Evolutionary conservation across 2,888 invertebrate species (phyloP), one percentile per base, ranked within the genome.

Genomic region (Bursaphelenchus okinawaensis): DNA sequence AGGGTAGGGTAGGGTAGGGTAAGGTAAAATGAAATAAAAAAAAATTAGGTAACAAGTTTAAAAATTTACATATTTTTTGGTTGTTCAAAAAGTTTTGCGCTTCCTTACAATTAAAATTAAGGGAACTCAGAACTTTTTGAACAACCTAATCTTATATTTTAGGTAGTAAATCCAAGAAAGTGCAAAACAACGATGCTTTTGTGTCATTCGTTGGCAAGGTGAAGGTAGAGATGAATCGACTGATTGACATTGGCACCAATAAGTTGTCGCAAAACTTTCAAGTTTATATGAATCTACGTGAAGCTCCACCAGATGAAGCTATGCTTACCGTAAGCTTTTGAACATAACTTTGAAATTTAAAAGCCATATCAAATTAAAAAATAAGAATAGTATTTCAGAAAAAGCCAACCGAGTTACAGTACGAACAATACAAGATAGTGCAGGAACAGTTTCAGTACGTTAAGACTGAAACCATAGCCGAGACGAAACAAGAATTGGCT

Each of bases 401-500:
- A 28, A 29, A 29, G 7, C 31, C 7, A 29, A 29, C 29, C 27
- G 58, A 57, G 20, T 19, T 24, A 28, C 22, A 57, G 22, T 27
- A 28, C 20, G 58, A 50, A n/a, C 29, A 57, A 51, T 19, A 29
- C n/a, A 23, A 28, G 0, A 22, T 22, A 26, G 22, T 24, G 6
- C 26, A 28, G 31, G 26, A 57, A n/a, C 58, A 57, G 27, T 57
- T 29, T 29, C 29, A 57, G 1, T 54, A 54, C 9, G 51, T 59
- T 2, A 50, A 55, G 52, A 27, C 63, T 4, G 62, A 62, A 4
- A 40, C 62, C 2, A 27, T 62, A 12, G 26, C 67, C 23, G 68
- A 68, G 28, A 31, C 51, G 0, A 26, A 52, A 6, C 19, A 22
- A 4, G 75, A 71, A 29, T 62, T 79, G 4, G 69, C 77, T 1